Percentiles rank a stretch among this genome's conserved stretches.
Conservation (phyloP, 2,888 invertebrate genomes). For the Stictocephala bisonia region DNA sequence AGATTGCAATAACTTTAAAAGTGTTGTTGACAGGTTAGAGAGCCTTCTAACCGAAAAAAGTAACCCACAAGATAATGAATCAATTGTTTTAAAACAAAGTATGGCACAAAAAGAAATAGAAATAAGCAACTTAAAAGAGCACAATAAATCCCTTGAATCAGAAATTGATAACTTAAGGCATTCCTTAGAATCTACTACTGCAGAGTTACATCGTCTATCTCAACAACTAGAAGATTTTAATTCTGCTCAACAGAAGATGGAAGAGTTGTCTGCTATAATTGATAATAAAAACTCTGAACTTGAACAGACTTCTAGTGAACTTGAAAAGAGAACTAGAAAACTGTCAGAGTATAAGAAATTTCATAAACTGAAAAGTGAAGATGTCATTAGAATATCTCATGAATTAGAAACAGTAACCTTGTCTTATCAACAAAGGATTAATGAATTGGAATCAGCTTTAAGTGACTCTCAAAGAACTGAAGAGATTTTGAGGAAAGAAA, state of each 20-base stretch:
- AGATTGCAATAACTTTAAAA: constrained; percentile 65
- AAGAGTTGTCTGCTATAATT: constrained; percentile 71
- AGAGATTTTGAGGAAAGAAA: constrained; percentile 21
- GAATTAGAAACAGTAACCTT: constrained; percentile 41
- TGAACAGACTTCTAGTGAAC: constrained; percentile 21
- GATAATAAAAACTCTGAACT: constrained; percentile 80
- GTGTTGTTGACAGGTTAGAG: not conserved
- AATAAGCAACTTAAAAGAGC: not conserved
- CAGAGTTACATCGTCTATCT: constrained; percentile 33
- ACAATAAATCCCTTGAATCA: constrained; percentile 17
- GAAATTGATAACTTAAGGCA: constrained; percentile 35
- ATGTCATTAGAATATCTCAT: constrained; percentile 46
- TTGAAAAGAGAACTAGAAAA: constrained; percentile 36
- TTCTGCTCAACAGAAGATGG: constrained; percentile 69
- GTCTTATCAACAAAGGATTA: constrained; percentile 32
- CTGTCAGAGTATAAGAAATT: constrained; percentile 47
- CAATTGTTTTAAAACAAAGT: constrained; percentile 1
- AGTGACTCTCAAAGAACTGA: constrained; percentile 8
- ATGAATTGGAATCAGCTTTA: constrained; percentile 28
- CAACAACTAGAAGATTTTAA: constrained; percentile 38
- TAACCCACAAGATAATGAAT: constrained; percentile 3
- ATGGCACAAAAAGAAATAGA: constrained; percentile 34
- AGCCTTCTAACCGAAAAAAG: not conserved
- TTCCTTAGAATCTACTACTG: constrained; percentile 36
- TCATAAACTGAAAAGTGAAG: constrained; percentile 48